Conservation (phyloP, 1,140 invertebrate species). For the Nebria ingens region DNA sequence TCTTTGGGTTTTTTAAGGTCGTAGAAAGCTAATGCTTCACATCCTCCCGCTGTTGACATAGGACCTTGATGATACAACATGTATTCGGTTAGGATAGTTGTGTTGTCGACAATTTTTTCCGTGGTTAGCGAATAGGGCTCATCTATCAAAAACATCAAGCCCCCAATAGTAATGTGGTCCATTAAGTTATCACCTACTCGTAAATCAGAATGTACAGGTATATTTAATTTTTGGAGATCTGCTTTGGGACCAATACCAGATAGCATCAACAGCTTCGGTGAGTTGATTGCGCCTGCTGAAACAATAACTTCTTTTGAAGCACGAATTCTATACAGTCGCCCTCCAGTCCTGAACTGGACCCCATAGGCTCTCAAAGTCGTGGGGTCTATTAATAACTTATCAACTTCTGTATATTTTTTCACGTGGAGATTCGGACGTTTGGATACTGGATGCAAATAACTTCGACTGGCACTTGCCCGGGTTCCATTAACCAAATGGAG, state of each 20-base stretch:
- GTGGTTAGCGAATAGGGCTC: slow-evolving; percentile 30
- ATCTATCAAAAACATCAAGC: slow-evolving; percentile 54
- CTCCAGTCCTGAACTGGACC: slow-evolving; percentile 46
- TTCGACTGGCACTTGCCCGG: slow-evolving; percentile 61
- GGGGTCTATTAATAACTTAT: slow-evolving; percentile 61
- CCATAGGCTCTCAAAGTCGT: slow-evolving; percentile 50
- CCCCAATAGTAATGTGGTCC: slow-evolving; percentile 64
- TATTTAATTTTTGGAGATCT: slow-evolving; percentile 51
- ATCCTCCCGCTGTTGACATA: slow-evolving; percentile 64
- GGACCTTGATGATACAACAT: slow-evolving; percentile 51
- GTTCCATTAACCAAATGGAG: slow-evolving; percentile 57
- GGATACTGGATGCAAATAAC: slow-evolving; percentile 57
- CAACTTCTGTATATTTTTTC: slow-evolving; percentile 51
- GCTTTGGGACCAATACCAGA: slow-evolving; percentile 65
- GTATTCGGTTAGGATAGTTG: slow-evolving; percentile 33
- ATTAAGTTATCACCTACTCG: slow-evolving; percentile 70
- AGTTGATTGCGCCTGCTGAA: slow-evolving; percentile 62
- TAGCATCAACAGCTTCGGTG: slow-evolving; percentile 68
- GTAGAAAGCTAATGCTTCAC: slow-evolving; percentile 67
- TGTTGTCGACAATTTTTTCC: slow-evolving; percentile 17
- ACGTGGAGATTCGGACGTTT: slow-evolving; percentile 54
- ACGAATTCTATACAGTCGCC: slow-evolving; percentile 42
- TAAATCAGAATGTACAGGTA: slow-evolving; percentile 54
- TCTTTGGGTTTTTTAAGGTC: slow-evolving; percentile 55
- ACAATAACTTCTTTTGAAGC: slow-evolving; percentile 67